Evolutionary conservation across 2,797 vertebrate genomes (phyloP), one percentile per base, ranked within the genome.

Genomic region (Myotis planiceps): DNA sequence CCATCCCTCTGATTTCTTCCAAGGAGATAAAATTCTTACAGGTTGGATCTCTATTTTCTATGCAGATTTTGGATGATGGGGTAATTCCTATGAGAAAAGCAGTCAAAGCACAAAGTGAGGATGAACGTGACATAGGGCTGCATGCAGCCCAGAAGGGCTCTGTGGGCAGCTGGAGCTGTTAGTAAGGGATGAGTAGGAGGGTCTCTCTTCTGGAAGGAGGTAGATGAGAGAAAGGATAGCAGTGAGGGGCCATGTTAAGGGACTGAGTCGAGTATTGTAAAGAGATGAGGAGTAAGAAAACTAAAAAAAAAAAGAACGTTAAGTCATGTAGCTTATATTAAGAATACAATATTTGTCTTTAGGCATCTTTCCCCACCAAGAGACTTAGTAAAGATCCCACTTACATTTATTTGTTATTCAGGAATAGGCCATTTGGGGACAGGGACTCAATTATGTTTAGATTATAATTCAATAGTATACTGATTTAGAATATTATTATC

Each of bases 281-380:
- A 80, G 29, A 84, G 42, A 86, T 66, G 37, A 96, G 49, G 47
- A 91, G 34, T 85, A 87, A 92, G 75, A 87, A 96, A 97, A 95
- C 42, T 55, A n/a, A n/a, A n/a, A n/a, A n/a, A 3, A 32, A 65
- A 37, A 42, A 69, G 39, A 95, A 85, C 60, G 58, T 85, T 34
- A 84, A 93, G 55, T 87, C 97, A 74, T 84, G 45, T 96, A 93
- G 92, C 76, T 96, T 96, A 16, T 94, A 90, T 96, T 93, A 97
- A 93, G 47, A 92, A 93, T 69, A 75, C 60, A 29, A 82, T 89
- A 69, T 78, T 55, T 88, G 3, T 92, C 93, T 96, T 88, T 32
- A 89, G 63, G 76, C 81, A 78, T 95, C 87, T 72, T 71, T 37
- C 55, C 53, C 55, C 71, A 95, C 76, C 37, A 65, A 87, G 65